Base-by-base conservation (phyloP, 2,888 invertebrate genomes). In the Eristalis pertinax region DNA sequence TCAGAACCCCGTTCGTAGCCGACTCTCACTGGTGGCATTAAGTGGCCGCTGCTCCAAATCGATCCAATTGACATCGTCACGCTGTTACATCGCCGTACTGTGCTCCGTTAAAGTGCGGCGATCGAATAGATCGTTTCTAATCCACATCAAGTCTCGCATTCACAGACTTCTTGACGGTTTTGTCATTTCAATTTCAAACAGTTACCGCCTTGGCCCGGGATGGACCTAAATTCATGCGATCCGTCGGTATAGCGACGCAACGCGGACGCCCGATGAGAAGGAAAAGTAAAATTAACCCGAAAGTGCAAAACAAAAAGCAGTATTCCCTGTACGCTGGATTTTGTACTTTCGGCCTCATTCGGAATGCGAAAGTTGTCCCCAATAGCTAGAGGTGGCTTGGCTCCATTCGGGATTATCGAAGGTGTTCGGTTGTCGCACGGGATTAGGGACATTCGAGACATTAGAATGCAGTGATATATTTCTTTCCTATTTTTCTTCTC, bases 301-400 rank as follows among this genome's bases (percentile, higher is more conserved):
- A 50, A 50, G 50, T 50, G 50, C 50, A 19, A 50, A 19, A 50
- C 19, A 50, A 50, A 50, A 19, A 50, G n/a, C 50, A 50, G 8
- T 50, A 50, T 19, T 50, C 50, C 19, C 8, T 19, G 19, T 19
- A 19, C 1, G n/a, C 50, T 50, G 50, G 50, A 50, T 50, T 19
- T 50, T 50, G 68, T 74, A 65, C 63, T 74, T 74, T 74, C 74
- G 64, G 64, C 74, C 74, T 74, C 74, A 74, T 74, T 74, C 38
- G 24, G 32, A 65, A 74, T 74, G 74, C 74, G 74, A 74, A 74
- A 74, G 74, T 74, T 65, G 74, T 64, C 64, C 74, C 65, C n/a
- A 19, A 50, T 50, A n/a, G 50, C 19, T 50, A 19, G 50, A n/a
- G n/a, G n/a, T 50, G 50, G 50, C 19, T 50, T 50, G 50, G 7